Evolutionary conservation across 2,888 invertebrate genomes (phyloP), one percentile per base, ranked within the genome.

Genomic region (Limnephilus lunatus): DNA sequence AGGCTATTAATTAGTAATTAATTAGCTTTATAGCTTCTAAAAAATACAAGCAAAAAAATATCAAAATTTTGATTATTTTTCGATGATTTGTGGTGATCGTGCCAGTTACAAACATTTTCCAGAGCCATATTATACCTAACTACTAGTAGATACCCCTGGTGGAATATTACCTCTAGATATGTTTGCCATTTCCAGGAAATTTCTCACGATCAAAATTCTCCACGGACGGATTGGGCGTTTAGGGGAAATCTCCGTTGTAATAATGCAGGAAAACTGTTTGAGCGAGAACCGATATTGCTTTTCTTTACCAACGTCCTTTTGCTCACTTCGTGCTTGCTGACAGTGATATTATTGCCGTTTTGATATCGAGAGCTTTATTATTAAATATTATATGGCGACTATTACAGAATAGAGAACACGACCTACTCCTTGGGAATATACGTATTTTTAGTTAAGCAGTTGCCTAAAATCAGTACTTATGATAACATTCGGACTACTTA

Each of bases 111-210:
- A 68, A 48, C 48, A 19, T 53, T 53, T 53, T 53, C 68, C 68
- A 5, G 7, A 4, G 19, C 5, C 5, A 19, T 53, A 25, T 9
- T 39, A 39, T 39, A 11, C 35, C 3, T 68, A 68, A 68, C 25
- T 68, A n/a, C 25, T 68, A 9, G 19, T 5, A 19, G 68, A 5
- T 68, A 68, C 68, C 25, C 25, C 68, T 68, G 9, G 68, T 25
- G 68, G 25, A 68, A 68, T 68, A 68, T 68, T 68, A 68, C 68
- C 25, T n/a, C n/a, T 68, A 39, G 85, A 85, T 91, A 68, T 91
- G 86, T 91, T 91, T 85, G 86, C 86, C 68, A 35, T 91, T 35
- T 91, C 80, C 90, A n/a, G 30, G n/a, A 86, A 86, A 86, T 30
- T 86, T 44, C 11, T 48, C 44, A 15, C 14, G n/a, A 86, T 86